Conservation (phyloP, 2,888 invertebrate species). For the Dryobota labecula region DNA sequence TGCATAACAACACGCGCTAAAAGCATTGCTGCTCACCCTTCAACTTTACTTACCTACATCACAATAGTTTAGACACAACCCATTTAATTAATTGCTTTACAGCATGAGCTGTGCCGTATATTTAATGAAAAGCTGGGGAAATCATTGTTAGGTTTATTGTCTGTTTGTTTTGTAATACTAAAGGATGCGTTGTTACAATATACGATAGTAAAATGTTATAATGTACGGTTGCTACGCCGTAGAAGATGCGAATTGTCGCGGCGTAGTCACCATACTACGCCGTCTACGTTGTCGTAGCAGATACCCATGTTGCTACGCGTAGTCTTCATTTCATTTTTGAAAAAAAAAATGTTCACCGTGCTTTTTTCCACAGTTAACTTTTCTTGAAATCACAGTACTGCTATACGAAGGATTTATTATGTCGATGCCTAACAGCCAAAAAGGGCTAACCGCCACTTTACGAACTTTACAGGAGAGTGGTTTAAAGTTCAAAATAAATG, state of each 20-base stretch:
- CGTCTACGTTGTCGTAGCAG: conserved; percentile 23
- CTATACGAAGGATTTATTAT: too few species aligned
- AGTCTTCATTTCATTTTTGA: not conserved
- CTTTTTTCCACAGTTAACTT: not conserved
- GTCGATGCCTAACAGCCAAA: too few species aligned
- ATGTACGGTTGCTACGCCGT: conserved; percentile 23
- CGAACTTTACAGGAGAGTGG: too few species aligned
- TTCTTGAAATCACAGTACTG: not conserved
- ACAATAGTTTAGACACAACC: conserved; percentile 57
- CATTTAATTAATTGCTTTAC: conserved; percentile 59
- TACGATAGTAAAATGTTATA: not conserved
- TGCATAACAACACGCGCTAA: conserved; percentile 77
- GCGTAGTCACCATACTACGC: conserved; percentile 5
- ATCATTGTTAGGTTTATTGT: conserved; percentile 24
- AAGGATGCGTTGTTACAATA: conserved; percentile 1
- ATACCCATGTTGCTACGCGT: conserved; percentile 2
- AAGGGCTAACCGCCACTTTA: too few species aligned
- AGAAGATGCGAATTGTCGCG: not conserved
- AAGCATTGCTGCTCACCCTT: conserved; percentile 75
- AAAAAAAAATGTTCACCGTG: not conserved
- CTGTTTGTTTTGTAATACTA: conserved; percentile 24
- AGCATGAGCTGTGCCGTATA: conserved; percentile 29
- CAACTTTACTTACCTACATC: conserved; percentile 57
- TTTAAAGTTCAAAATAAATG: too few species aligned
- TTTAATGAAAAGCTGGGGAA: conserved; percentile 29